Conservation (phyloP, 2,888 invertebrate species). For the Dinocampus coccinellae region DNA sequence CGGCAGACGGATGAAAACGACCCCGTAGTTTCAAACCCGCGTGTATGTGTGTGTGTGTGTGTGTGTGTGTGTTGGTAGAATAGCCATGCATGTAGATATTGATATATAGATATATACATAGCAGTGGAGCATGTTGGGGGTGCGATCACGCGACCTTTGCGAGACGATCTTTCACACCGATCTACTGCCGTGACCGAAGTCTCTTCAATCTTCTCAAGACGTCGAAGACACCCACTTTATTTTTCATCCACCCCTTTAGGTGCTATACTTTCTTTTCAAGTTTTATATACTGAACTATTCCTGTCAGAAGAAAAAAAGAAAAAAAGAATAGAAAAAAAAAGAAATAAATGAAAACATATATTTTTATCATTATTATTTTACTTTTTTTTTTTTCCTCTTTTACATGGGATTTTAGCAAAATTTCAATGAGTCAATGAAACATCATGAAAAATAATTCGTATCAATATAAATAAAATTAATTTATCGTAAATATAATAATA, state of each 20-base stretch:
- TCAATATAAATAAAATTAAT: not conserved
- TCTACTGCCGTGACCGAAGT: slow-evolving; percentile 27
- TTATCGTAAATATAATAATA: not conserved
- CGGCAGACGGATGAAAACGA: slow-evolving; percentile 28
- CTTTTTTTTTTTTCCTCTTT: not conserved
- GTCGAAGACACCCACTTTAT: slow-evolving; percentile 23
- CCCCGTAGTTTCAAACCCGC: slow-evolving; percentile 5
- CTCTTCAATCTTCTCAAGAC: slow-evolving; percentile 29
- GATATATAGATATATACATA: not conserved
- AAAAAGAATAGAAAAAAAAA: not conserved
- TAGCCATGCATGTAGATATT: not conserved
- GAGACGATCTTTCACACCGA: slow-evolving; percentile 22
- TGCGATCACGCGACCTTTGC: slow-evolving; percentile 28
- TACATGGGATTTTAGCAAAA: not conserved
- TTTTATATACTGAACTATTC: not conserved
- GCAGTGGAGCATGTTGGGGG: not conserved
- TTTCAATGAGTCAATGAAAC: not conserved
- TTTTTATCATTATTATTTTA: not conserved
- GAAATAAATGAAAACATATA: not conserved
- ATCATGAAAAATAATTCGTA: not conserved
- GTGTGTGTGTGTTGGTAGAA: not conserved
- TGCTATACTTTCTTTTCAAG: not conserved
- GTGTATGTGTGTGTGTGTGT: not conserved
- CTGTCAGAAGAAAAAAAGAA: not conserved
- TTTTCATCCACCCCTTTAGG: slow-evolving; percentile 18